Conservation (phyloP, 2,797 vertebrate species). For the Petrocephalus sullivani region DNA sequence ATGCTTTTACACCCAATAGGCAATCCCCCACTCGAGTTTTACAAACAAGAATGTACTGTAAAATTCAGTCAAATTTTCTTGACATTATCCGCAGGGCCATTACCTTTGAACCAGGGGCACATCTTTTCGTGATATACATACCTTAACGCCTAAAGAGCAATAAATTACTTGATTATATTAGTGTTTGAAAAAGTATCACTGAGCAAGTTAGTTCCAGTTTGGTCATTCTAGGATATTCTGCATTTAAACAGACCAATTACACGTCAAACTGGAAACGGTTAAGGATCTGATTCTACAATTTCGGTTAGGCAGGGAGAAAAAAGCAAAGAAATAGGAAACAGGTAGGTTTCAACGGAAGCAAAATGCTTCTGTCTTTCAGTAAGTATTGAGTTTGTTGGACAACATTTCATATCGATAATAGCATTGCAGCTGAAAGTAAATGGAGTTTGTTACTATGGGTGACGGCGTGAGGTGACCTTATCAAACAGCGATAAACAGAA, state of each 20-base stretch:
- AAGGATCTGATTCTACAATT: neutral
- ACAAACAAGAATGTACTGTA: neutral
- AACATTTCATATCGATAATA: conserved; percentile 72
- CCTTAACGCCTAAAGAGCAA: neutral
- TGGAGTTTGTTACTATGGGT: conserved; percentile 68
- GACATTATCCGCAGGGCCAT: neutral
- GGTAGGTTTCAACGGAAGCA: conserved; percentile 49
- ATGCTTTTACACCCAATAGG: neutral
- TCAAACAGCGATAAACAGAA: conserved; percentile 74
- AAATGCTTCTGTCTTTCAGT: conserved; percentile 46
- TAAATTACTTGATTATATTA: neutral
- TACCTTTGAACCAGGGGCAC: neutral
- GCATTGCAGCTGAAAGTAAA: conserved; percentile 62
- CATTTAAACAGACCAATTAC: neutral
- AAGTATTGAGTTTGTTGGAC: conserved; percentile 56
- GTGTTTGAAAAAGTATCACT: neutral
- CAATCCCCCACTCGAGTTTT: neutral
- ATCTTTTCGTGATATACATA: neutral
- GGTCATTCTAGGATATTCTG: neutral
- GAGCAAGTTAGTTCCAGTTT: neutral
- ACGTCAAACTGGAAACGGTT: neutral
- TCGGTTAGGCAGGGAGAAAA: neutral
- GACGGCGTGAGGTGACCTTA: conserved; percentile 71
- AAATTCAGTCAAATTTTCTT: neutral
- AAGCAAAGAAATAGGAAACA: conserved; percentile 26